These are phyloP conservation scores for Cyphomyrus discorhynchus DNA, from an alignment of 2,113 vertebrate genomes.

Conservation along the genomic window DNA sequence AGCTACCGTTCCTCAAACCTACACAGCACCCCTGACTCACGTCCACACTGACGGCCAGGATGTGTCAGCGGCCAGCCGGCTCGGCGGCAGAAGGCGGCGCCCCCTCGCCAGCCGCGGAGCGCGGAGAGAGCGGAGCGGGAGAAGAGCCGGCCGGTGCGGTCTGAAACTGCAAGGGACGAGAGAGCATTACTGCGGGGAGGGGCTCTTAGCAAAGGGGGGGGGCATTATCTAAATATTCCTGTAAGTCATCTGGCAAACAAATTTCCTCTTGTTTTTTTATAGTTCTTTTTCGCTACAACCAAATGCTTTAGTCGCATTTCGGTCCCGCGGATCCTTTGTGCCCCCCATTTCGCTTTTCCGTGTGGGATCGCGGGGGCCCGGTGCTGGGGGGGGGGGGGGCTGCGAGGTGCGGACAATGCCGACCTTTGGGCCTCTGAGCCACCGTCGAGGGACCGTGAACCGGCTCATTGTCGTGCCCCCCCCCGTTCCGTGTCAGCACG, in stretches of 20 bases:
- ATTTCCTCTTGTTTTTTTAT: not conserved
- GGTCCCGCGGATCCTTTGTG: not conserved
- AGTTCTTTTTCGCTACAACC: not conserved
- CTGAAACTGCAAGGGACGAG: not conserved
- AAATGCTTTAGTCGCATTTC: not conserved
- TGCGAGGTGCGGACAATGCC: not conserved
- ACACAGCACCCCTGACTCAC: slow-evolving; percentile 4
- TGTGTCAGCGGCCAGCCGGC: not conserved
- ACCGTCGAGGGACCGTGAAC: slow-evolving; percentile 9
- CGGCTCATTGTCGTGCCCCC: not conserved
- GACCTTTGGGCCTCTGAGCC: not conserved
- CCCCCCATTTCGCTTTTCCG: not conserved
- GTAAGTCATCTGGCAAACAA: slow-evolving; percentile 6
- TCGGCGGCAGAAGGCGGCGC: not conserved
- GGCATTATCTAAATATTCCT: not conserved
- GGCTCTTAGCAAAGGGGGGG: no score
- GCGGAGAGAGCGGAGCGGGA: not conserved
- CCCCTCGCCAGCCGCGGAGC: not conserved
- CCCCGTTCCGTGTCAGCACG: slow-evolving; percentile 7
- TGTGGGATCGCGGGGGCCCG: no score
- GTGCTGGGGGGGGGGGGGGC: not conserved
- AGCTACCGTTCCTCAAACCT: not conserved
- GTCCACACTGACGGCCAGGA: not conserved
- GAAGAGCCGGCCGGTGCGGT: not conserved
- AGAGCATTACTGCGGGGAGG: not conserved